These are phyloP conservation scores for Pocota personata DNA, from an alignment of 2,888 invertebrate genomes.

Conservation along the genomic window DNA sequence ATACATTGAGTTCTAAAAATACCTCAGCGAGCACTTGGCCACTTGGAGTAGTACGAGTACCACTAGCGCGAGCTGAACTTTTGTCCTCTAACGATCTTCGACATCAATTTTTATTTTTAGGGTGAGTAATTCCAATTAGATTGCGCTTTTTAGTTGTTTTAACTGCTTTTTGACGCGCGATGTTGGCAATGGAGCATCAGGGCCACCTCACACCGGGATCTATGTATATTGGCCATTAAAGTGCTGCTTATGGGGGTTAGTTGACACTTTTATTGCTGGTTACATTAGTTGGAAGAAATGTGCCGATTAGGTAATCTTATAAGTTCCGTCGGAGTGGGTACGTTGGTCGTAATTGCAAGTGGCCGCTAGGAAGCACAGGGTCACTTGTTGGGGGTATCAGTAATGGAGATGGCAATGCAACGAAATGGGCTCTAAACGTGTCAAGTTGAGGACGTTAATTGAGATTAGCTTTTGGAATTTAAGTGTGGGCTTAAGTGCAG, in stretches of 20 bases:
- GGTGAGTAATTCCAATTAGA: slow-evolving; percentile 72
- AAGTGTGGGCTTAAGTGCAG: slow-evolving; percentile 4
- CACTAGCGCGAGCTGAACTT: slow-evolving; percentile 47
- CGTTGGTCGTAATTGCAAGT: not conserved
- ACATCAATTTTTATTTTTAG: slow-evolving; percentile 31
- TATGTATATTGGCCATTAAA: slow-evolving; percentile 56
- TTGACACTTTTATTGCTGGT: slow-evolving; percentile 64
- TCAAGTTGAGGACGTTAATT: slow-evolving; percentile 53
- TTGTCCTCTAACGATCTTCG: slow-evolving; percentile 69
- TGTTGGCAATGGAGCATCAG: slow-evolving; percentile 50
- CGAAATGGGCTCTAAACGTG: slow-evolving; percentile 53
- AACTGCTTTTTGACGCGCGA: slow-evolving; percentile 1
- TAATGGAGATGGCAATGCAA: slow-evolving; percentile 54
- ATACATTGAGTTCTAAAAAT: slow-evolving; percentile 53
- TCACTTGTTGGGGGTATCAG: slow-evolving; percentile 25
- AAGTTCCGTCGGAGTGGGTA: not conserved
- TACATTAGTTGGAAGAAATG: slow-evolving; percentile 48
- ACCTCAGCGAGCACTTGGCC: slow-evolving; percentile 11
- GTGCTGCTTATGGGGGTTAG: slow-evolving; percentile 39
- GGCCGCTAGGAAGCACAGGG: not conserved
- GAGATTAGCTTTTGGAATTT: slow-evolving; percentile 38
- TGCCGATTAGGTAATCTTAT: slow-evolving; percentile 35
- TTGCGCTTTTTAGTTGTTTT: slow-evolving; percentile 34
- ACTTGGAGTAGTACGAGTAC: slow-evolving; percentile 11
- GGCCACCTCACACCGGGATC: slow-evolving; percentile 25